phyloP scores from a whole-genome alignment of 1,140 invertebrate genomes.

The Drosophila lowei region DNA sequence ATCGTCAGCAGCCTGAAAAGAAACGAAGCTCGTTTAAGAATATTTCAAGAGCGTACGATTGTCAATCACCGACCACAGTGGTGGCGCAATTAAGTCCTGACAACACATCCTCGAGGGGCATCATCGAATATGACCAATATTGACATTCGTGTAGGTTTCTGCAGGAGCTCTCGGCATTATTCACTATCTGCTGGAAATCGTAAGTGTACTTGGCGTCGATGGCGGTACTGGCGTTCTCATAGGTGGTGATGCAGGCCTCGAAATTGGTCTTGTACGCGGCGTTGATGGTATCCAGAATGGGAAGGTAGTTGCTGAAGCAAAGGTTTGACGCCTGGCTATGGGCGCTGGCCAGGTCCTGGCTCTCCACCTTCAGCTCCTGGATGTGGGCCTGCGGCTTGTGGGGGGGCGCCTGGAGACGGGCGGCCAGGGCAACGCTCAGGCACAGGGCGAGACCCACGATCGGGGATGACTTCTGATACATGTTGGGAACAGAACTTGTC shows the following conservation, averaged over 20 bases:
- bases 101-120: neutral
- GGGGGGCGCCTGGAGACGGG: conserved; percentile 9
- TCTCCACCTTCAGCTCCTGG: conserved; percentile 18
- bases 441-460: conserved; percentile 11
- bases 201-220: conserved; percentile 10
- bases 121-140: neutral
- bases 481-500: conserved; percentile 2
- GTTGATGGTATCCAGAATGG: conserved; percentile 16
- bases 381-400: conserved; percentile 20
- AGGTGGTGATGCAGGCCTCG: conserved; percentile 13
- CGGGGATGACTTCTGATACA: conserved; percentile 13
- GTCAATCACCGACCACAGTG: neutral
- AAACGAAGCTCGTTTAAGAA: too few species aligned
- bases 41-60: too few species aligned
- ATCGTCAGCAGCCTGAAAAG: conserved; percentile 14
- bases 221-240: neutral
- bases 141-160: conserved; percentile 17
- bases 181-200: neutral
- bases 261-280: conserved; percentile 22
- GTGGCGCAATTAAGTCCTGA: conserved; percentile 17
- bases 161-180: conserved; percentile 8
- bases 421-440: conserved; percentile 4
- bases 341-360: conserved; percentile 18
- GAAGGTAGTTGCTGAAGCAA: conserved; percentile 43
- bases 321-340: conserved; percentile 7